A percentile compares a stretch with the other conserved stretches of the same genome.
These are phyloP conservation scores for Macaria notata DNA, from an alignment of 2,888 invertebrate genomes.

Conservation along the genomic window DNA sequence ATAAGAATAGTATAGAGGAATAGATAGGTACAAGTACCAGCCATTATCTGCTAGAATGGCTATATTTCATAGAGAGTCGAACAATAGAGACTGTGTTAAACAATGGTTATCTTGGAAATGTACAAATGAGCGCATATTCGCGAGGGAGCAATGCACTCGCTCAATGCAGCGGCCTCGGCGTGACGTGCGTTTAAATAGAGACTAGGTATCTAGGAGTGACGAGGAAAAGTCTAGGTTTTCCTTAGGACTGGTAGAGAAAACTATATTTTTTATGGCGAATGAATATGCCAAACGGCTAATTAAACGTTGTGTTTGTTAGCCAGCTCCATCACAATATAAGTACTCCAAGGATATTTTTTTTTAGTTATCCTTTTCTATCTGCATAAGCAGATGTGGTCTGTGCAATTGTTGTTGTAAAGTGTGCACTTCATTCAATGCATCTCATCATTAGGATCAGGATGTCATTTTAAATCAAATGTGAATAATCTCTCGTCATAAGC, in stretches of 20 bases:
- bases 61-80: constrained; percentile 16
- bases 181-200: constrained; percentile 42
- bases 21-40: too few species aligned
- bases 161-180: constrained; percentile 48
- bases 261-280: background rate
- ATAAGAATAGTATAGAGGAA: background rate
- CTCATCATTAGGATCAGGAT: too few species aligned
- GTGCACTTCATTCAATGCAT: too few species aligned
- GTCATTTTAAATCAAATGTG: too few species aligned
- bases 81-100: constrained; percentile 24
- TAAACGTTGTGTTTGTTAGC: background rate
- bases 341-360: too few species aligned
- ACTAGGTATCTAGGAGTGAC: background rate
- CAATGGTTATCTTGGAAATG: constrained; percentile 57
- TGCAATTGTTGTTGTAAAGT: too few species aligned
- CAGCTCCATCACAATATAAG: too few species aligned
- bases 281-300: too few species aligned
- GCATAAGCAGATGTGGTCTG: too few species aligned
- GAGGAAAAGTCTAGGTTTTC: background rate
- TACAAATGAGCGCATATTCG: constrained; percentile 56
- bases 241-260: background rate
- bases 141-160: constrained; percentile 61
- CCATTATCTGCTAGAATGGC: background rate
- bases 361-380: too few species aligned
- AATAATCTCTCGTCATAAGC: too few species aligned